A percentile compares a stretch with the other conserved stretches of the same genome.
Conservation (phyloP, 1,140 invertebrate genomes). For the Drosophila albomicans region DNA sequence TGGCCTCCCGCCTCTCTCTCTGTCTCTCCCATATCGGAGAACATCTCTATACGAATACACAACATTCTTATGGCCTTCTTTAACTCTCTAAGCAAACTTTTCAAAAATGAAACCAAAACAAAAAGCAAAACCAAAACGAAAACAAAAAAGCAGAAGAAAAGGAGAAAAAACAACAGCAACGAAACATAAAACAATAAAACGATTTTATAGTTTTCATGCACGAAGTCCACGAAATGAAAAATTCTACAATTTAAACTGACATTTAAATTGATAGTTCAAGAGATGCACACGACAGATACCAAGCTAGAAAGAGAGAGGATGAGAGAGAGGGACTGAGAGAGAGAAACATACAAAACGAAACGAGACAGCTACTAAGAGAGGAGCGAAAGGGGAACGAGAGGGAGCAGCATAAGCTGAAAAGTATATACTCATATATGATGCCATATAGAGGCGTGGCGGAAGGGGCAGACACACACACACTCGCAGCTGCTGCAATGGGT, state of each 20-base stretch:
- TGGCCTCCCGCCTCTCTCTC: conserved; percentile 3
- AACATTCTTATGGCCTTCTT: conserved; percentile 39
- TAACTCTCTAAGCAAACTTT: conserved; percentile 68
- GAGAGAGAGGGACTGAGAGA: conserved; percentile 1
- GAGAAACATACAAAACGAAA: conserved; percentile 26
- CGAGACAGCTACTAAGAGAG: conserved; percentile 6
- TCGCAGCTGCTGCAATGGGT: conserved; percentile 35
- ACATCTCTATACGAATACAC: conserved; percentile 61
- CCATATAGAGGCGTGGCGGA: conserved; percentile 37
- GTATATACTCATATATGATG: conserved; percentile 35
- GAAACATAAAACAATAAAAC: conserved; percentile 74
- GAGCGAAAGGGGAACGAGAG: background rate
- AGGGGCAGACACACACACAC: conserved; percentile 15
- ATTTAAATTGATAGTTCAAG: conserved; percentile 85
- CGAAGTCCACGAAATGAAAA: conserved; percentile 84
- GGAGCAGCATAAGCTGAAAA: conserved; percentile 30
- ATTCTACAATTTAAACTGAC: conserved; percentile 84
- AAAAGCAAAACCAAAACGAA: conserved; percentile 27
- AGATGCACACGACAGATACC: conserved; percentile 83
- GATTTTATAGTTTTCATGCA: conserved; percentile 83
- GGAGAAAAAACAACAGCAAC: conserved; percentile 10
- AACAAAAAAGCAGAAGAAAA: conserved; percentile 20
- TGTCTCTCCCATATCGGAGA: conserved; percentile 39
- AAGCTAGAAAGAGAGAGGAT: conserved; percentile 34
- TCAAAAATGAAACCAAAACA: conserved; percentile 42